Base-by-base conservation (phyloP, 1,140 invertebrate species). In the Eurosta solidaginis region DNA sequence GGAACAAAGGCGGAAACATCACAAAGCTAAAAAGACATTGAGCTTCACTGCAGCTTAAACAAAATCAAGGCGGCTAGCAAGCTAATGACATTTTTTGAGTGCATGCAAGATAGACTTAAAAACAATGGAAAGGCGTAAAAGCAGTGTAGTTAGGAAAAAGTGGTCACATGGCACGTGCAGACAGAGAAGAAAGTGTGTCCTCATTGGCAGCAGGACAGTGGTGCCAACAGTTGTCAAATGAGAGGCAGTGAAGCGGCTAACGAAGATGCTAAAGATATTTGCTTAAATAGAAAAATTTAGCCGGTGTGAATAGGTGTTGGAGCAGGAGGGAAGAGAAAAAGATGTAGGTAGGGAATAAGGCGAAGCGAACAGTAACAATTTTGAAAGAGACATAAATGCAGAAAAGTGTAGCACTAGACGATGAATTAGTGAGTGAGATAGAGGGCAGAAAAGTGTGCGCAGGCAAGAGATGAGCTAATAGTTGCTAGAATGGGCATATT, bases 121-220 rank as follows among this genome's bases (percentile, higher is more conserved):
- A 20, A 25, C 2, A 25, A 54, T 10, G 12, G 3, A 6, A 22
- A 22, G 12, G n/a, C 29, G 12, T 33, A 68, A 29, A 68, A 33
- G 59, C 59, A 7, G 20, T 68, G 27, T 59, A 14, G 54, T n/a
- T 54, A 27, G 14, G 52, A 2, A 6, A 33, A 17, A n/a, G 7
- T 20, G 59, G 33, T 40, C 59, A 68, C 59, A 68, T 68, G 59
- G 36, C 59, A 40, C 59, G 59, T 68, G 59, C n/a, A n/a, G 54
- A 25, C 22, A 7, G 47, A 20, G 22, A 49, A 49, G 47, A n/a
- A n/a, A 25, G 50, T 27, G 50, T 25, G 25, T 25, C 50, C 50
- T 54, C 50, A 54, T 25, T 54, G 50, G 20, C 50, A n/a, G 0
- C 20, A 22, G 9, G 49, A 6, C 7, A 52, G 49, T 25, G 22